phyloP scores from a whole-genome alignment of 2,113 vertebrate genomes.

The Vombatus ursinus region DNA sequence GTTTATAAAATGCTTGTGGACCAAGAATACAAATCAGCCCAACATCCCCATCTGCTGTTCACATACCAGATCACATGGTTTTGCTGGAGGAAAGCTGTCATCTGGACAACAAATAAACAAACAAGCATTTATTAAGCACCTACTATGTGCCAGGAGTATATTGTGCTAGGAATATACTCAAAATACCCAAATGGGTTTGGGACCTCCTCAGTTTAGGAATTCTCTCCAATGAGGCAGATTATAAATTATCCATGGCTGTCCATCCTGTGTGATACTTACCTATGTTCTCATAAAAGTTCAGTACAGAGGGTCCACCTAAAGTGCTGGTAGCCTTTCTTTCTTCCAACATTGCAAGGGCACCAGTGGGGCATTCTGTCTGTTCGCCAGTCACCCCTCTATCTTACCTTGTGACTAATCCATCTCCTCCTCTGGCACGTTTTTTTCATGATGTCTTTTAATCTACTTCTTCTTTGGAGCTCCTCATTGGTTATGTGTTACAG shows the following conservation, averaged over 20 bases:
- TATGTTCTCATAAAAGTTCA: not conserved
- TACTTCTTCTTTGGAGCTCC: not conserved
- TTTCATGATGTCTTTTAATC: not conserved
- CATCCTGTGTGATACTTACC: not conserved
- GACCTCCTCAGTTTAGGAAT: not conserved
- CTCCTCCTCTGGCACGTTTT: not conserved
- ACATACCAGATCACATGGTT: not conserved
- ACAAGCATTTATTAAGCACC: not conserved
- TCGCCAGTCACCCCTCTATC: not conserved
- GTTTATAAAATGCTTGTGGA: not conserved
- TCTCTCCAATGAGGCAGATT: not conserved
- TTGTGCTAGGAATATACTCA: not conserved
- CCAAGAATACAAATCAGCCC: slow-evolving; percentile 12
- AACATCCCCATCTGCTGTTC: slow-evolving; percentile 48
- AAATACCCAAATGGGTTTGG: not conserved
- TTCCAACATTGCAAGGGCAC: not conserved
- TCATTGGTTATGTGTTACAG: not conserved
- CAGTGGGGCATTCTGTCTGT: not conserved
- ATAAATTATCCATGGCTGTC: not conserved
- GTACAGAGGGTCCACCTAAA: not conserved
- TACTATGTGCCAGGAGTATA: not conserved
- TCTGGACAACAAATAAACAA: not conserved
- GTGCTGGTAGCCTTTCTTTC: not conserved
- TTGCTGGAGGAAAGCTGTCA: not conserved
- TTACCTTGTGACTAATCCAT: not conserved